phyloP scores from a whole-genome alignment of 2,888 invertebrate genomes.

The Emesis furor region DNA sequence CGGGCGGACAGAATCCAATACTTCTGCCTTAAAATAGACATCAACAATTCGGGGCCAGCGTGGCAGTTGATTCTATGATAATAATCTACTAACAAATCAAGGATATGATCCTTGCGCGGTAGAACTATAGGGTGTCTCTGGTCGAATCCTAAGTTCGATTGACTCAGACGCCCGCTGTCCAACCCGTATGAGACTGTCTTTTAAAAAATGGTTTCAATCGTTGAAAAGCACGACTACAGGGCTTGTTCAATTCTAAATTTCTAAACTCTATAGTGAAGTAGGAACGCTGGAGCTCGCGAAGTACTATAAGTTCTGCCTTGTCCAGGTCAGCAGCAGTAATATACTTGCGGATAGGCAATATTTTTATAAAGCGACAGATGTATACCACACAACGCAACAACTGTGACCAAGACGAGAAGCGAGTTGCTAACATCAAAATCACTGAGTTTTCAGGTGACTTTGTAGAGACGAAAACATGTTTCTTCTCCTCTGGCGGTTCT shows the following conservation, averaged over 20 bases:
- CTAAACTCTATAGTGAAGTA: conserved; percentile 7
- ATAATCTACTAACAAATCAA: conserved; percentile 32
- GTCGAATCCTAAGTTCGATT: neutral
- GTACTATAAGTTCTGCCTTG: conserved; percentile 4
- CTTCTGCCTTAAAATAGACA: neutral
- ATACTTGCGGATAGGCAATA: neutral
- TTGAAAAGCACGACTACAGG: neutral
- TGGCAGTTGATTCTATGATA: conserved; percentile 36
- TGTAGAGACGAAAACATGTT: neutral
- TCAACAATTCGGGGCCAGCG: conserved; percentile 38
- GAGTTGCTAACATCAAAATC: neutral
- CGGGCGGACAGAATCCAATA: conserved; percentile 43
- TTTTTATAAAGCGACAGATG: neutral
- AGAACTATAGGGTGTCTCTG: conserved; percentile 24
- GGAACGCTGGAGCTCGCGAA: neutral
- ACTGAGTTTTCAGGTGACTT: neutral
- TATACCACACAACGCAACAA: conserved; percentile 8
- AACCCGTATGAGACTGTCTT: neutral
- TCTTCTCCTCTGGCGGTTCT: neutral
- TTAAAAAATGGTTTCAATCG: neutral
- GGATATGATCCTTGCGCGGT: conserved; percentile 18
- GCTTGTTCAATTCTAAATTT: neutral
- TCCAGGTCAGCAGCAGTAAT: neutral
- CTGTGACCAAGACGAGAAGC: conserved; percentile 5
- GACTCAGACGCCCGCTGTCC: neutral